Percentiles rank a stretch among this genome's conserved stretches.
These are phyloP conservation scores for Leguminivora glycinivorella DNA, from an alignment of 1,140 invertebrate species.

Conservation along the genomic window DNA sequence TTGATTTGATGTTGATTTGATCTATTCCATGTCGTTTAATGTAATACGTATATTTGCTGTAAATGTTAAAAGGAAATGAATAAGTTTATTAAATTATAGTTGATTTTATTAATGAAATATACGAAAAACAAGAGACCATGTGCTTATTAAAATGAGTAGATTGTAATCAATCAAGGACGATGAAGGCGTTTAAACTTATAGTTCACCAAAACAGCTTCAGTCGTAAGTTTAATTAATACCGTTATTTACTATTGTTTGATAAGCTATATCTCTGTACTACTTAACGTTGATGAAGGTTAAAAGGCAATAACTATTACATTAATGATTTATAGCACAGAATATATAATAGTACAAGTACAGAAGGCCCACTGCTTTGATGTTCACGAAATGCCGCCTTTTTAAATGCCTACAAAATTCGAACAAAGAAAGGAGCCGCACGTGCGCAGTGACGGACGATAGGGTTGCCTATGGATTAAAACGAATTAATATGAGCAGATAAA, in stretches of 20 bases:
- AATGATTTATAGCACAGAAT: too few relatives aligned
- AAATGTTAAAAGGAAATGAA: too few relatives aligned
- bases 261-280: not conserved
- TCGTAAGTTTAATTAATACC: slow-evolving; percentile 75
- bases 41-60: not conserved
- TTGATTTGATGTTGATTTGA: not conserved
- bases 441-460: too few relatives aligned
- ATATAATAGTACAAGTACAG: too few relatives aligned
- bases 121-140: not conserved
- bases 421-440: too few relatives aligned
- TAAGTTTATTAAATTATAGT: not conserved
- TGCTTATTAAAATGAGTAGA: not conserved
- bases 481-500: too few relatives aligned
- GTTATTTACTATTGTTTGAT: slow-evolving; percentile 29
- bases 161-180: slow-evolving; percentile 39
- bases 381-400: too few relatives aligned
- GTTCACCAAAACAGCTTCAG: slow-evolving; percentile 90
- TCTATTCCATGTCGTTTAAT: not conserved
- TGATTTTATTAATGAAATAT: not conserved
- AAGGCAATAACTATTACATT: too few relatives aligned
- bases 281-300: not conserved
- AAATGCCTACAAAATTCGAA: too few relatives aligned
- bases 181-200: slow-evolving; percentile 88
- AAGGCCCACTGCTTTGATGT: too few relatives aligned
- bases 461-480: too few relatives aligned